A percentile compares a stretch with the other conserved stretches of the same genome.
These are phyloP conservation scores for Beris morrisii DNA, from an alignment of 2,888 invertebrate genomes.

Conservation along the genomic window DNA sequence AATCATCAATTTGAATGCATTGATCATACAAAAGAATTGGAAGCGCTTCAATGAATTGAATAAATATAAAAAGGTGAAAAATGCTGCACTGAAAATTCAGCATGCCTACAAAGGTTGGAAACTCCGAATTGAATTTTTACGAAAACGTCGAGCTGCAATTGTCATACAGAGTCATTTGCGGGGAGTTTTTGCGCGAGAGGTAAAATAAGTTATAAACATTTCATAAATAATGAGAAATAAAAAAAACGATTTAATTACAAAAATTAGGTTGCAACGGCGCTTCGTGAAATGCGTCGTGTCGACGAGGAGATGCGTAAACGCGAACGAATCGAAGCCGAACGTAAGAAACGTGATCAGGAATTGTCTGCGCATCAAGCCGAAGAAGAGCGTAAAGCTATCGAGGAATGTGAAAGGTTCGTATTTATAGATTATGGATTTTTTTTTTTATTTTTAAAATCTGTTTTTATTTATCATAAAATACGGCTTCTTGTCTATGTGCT, in stretches of 20 bases:
- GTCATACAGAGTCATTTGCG: conserved; percentile 84
- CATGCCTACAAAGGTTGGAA: conserved; percentile 86
- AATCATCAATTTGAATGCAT: conserved; percentile 69
- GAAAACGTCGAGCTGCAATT: conserved; percentile 79
- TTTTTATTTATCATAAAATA: conserved; percentile 37
- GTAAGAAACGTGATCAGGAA: conserved; percentile 63
- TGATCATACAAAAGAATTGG: conserved; percentile 77
- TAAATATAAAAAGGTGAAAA: conserved; percentile 67
- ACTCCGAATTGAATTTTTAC: conserved; percentile 76
- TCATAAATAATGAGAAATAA: not conserved
- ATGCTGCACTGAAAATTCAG: conserved; percentile 75
- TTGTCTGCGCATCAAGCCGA: conserved; percentile 54
- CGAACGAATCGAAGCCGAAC: conserved; percentile 72
- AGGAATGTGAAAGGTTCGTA: conserved; percentile 66
- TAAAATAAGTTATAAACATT: conserved; percentile 43
- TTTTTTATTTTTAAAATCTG: conserved; percentile 37
- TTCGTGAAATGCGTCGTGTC: conserved; percentile 83
- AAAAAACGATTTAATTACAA: not conserved
- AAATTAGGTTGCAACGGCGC: conserved; percentile 69
- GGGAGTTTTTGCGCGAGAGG: conserved; percentile 89
- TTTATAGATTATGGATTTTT: conserved; percentile 14
- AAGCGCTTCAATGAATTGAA: conserved; percentile 66
- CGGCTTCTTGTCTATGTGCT: conserved; percentile 20
- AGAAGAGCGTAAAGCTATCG: conserved; percentile 61
- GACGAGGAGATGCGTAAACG: conserved; percentile 84